Evolutionary conservation across 2,888 invertebrate species (phyloP).

Genomic region (Neoscelio sp.): DNA sequence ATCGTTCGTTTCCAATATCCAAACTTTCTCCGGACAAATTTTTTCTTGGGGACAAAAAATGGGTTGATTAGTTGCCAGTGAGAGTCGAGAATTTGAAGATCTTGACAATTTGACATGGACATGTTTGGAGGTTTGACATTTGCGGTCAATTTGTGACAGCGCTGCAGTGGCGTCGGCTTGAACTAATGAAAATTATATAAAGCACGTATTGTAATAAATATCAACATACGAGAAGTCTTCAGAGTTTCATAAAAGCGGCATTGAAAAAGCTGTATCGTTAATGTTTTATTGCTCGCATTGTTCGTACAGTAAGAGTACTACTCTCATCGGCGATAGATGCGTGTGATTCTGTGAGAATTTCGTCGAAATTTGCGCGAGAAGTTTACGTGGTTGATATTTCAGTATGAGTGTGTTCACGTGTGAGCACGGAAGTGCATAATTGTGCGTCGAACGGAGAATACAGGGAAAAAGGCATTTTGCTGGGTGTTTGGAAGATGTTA

Average conservation of each 20-base stretch:
- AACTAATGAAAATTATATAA: conserved; percentile 59
- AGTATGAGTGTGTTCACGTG: conserved; percentile 46
- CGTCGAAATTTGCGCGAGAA: conserved; percentile 1
- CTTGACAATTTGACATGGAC: conserved; percentile 31
- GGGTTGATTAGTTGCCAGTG: conserved; percentile 39
- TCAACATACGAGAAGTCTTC: conserved; percentile 46
- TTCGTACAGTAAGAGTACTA: conserved; percentile 20
- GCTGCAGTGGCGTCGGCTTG: conserved; percentile 20
- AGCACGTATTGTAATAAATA: conserved; percentile 59
- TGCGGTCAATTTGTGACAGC: conserved; percentile 26
- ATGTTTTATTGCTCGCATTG: conserved; percentile 46
- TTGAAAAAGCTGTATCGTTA: conserved; percentile 39
- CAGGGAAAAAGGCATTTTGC: conserved; percentile 6
- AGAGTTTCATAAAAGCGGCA: conserved; percentile 42
- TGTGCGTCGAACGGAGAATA: conserved; percentile 1
- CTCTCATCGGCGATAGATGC: conserved; percentile 28
- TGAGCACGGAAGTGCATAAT: conserved; percentile 26
- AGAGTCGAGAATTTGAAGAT: no score
- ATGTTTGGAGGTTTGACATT: conserved; percentile 14
- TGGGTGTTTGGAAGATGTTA: conserved; percentile 84
- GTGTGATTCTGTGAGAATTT: conserved; percentile 5
- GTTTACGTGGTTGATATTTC: conserved; percentile 17
- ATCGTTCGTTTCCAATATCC: neutral
- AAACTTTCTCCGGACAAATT: conserved; percentile 35
- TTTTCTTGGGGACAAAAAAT: conserved; percentile 20